Conservation (phyloP, 2,888 invertebrate genomes). For the Drosophila nr. fundita region DNA sequence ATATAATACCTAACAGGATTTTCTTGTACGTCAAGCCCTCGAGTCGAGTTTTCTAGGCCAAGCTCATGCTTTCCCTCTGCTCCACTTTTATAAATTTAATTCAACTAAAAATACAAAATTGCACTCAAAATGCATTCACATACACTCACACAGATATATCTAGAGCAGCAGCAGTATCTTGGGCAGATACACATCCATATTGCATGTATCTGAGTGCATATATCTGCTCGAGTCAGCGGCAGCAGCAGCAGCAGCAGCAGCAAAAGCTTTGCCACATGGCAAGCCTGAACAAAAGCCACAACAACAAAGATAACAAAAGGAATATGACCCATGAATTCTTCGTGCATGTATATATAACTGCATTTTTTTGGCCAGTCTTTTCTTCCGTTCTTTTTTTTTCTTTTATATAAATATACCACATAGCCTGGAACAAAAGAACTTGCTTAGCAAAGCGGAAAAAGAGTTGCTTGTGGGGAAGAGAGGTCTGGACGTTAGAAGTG, state of each 20-base stretch:
- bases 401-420: slow-evolving; percentile 19
- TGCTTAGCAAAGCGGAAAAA: slow-evolving; percentile 79
- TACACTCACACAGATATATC: slow-evolving; percentile 32
- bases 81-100: slow-evolving; percentile 30
- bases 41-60: not conserved
- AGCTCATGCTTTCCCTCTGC: slow-evolving; percentile 1
- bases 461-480: slow-evolving; percentile 53
- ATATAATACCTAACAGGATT: not conserved
- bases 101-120: slow-evolving; percentile 42
- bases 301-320: slow-evolving; percentile 68
- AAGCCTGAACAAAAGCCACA: slow-evolving; percentile 61
- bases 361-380: slow-evolving; percentile 11
- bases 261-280: slow-evolving; percentile 35
- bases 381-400: slow-evolving; percentile 9
- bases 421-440: slow-evolving; percentile 69
- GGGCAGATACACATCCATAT: slow-evolving; percentile 62
- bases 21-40: not conserved
- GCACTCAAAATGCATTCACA: slow-evolving; percentile 39
- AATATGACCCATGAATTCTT: slow-evolving; percentile 64
- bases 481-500: slow-evolving; percentile 56
- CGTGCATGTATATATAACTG: slow-evolving; percentile 61
- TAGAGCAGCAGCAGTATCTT: slow-evolving; percentile 51
- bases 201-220: slow-evolving; percentile 52
- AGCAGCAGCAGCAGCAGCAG: slow-evolving; percentile 26
- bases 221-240: slow-evolving; percentile 65